Base-by-base conservation (phyloP, 2,888 invertebrate species). In the Agrochola litura region DNA sequence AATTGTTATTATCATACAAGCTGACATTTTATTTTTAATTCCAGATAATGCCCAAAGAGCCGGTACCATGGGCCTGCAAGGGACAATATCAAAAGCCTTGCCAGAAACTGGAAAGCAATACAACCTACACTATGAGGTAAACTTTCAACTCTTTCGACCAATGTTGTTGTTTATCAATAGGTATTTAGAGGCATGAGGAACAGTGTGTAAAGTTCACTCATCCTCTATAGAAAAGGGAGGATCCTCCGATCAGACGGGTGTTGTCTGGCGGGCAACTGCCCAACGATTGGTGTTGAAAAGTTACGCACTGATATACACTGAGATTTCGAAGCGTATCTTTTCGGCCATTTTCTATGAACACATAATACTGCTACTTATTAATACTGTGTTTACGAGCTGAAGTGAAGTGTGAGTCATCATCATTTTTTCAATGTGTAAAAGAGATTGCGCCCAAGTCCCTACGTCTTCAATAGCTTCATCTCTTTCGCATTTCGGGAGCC, bases 31-130 rank as follows among this genome's bases (percentile, higher is more conserved):
- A n/a, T 56, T 56, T 56, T n/a, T 56, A 56, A 52, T 52, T 90
- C 4, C 82, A 96, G 95, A 91, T 96, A 66, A 60, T 92, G 69
- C 93, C 95, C 0, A 96, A 95, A 82, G 93, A 95, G 84, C 93
- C 94, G 0, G 0, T 95, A 30, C 96, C 96, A 1, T 96, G 96
- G 96, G 96, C 95, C 0, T 94, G 94, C 83, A 95, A 94, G 69
- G 94, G 94, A 0, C 94, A 94, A 73, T 97, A 96, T 77, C 93
- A 94, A 83, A 95, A 93, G 80, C 96, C 96, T 0, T 95, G 95
- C 76, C 95, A 95, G 71, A 93, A 92, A 73, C 79, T 96, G 67
- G 96, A 96, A 3, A 88, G 79, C 2, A 92, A 93, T 84, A 96
- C 96, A 0, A 95, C 95, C 0, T 96, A 96, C 73, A 90, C 90